Evolutionary conservation across 64 coral and sea anemone genomes (phyloP), one percentile per base, ranked within the genome.

Genomic region (Actinia tenebrosa): DNA sequence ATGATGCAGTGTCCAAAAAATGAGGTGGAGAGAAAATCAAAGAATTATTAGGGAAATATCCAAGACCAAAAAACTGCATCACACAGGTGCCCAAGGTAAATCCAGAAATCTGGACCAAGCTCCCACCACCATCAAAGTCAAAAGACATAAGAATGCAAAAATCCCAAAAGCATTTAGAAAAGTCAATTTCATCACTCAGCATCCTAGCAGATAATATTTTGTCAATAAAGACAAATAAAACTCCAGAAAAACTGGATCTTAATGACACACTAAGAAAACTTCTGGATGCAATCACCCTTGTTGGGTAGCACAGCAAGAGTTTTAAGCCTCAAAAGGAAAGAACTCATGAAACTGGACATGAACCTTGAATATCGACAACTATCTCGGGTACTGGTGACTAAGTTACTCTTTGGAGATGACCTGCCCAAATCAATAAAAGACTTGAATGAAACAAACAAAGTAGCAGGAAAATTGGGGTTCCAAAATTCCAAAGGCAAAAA

Each of bases 91-190:
- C 83, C 22, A 85, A 85, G 83, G 59, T 85, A 23, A 85, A 85
- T 85, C 83, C 83, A 60, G 83, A 85, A 59, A 85, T 85, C 0
- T 85, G 83, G 46, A 42, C 26, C 30, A 85, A 85, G 26, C 27
- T 85, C 23, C 5, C 19, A 5, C 26, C 53, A 20, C 22, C 52
- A 8, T 23, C 83, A 6, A 85, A 85, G 30, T 61, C 83, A 85
- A 60, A 60, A 42, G 83, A 85, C 25, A 85, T 85, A 85, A 85
- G 30, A 85, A 55, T 85, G 53, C 83, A 60, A 61, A 85, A 85
- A 85, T 10, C 42, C 3, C 83, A 59, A 26, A 85, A 85, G 42
- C 42, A 85, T 85, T 37, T 85, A n/a, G 55, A 85, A 85, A 85
- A 85, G 16, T 16, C 83, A 58, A 61, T 85, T 22, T 4, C 42